Base-by-base conservation (phyloP, 2,113 vertebrate genomes). In the Megaceryle maxima region DNA sequence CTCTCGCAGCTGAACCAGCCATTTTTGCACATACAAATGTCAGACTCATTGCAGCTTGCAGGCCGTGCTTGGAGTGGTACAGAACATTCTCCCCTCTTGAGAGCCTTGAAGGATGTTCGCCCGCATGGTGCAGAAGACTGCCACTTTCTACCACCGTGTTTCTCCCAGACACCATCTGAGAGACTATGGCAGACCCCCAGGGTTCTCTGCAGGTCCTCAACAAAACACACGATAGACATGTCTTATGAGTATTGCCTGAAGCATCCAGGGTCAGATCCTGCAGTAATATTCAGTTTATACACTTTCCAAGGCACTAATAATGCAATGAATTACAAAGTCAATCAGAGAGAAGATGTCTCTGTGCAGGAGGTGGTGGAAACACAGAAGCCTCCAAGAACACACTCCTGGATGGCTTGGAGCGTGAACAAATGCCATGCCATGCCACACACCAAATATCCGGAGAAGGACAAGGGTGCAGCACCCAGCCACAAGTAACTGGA, bases 141-240 rank as follows among this genome's bases (percentile, higher is more conserved):
- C 53, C 48, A 56, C 73, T 91, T 94, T 60, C 87, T 64, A 69
- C n/a, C 66, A 37, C 69, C 22, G 50, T 26, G 50, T 25, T 51
- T 51, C 22, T 25, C 24, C 13, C 50, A 51, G 50, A 25, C 50
- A 51, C 22, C 50, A 51, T 24, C 50, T 25, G 6, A 51, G 18
- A 48, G 50, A 51, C 50, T 25, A 51, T 25, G 50, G 50, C 50
- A 51, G 24, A 51, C 24, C 50, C 50, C 50, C 50, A 51, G 24
- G 82, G 76, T 91, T 75, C 77, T 87, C 77, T 70, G 53, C 89
- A 72, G 62, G 57, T 75, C 81, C 94, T 95, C 77, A 69, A 53
- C 39, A 68, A 75, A 78, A 44, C 60, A 81, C 76, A 92, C 57
- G 92, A 91, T 33, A 88, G 88, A 72, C n/a, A 35, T 1, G 24